Conservation (phyloP, 2,113 vertebrate genomes). For the Python bivittatus region DNA sequence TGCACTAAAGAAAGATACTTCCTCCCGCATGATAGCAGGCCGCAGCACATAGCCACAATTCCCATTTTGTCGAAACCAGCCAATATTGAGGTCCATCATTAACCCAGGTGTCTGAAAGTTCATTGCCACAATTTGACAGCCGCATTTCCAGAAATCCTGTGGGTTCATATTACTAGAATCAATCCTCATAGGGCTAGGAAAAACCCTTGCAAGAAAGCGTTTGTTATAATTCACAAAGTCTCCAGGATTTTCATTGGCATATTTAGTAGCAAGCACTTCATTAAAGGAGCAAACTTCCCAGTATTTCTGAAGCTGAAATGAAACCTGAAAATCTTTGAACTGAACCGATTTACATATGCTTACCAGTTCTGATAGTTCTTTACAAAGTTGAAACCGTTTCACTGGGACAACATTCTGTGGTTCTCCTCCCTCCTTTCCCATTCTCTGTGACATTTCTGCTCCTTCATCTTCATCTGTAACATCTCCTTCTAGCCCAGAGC, state of each 20-base stretch:
- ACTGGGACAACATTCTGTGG: conserved; percentile 74
- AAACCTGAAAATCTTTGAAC: conserved; percentile 92
- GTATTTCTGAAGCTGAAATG: conserved; percentile 93
- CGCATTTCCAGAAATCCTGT: conserved; percentile 98
- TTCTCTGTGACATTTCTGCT: conserved; percentile 91
- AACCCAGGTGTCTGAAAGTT: conserved; percentile 96
- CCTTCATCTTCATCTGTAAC: conserved; percentile 98
- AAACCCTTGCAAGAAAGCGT: conserved; percentile 90
- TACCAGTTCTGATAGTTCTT: conserved; percentile 93
- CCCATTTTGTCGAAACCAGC: conserved; percentile 97
- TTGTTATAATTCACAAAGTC: conserved; percentile 99
- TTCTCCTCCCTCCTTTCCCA: conserved; percentile 83
- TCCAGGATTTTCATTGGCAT: conserved; percentile 90
- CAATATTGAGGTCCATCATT: conserved; percentile 98
- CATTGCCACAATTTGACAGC: conserved; percentile 98
- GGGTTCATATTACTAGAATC: conserved; percentile 99
- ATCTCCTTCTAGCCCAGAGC: conserved; percentile 87
- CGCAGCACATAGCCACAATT: conserved; percentile 95
- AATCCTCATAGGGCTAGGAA: conserved; percentile 96
- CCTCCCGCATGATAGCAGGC: conserved; percentile 96
- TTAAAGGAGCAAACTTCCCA: conserved; percentile 99
- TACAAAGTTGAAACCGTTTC: conserved; percentile 92
- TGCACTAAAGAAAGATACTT: conserved; percentile 96
- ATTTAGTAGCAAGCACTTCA: conserved; percentile 91
- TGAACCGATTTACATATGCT: conserved; percentile 94